Conservation (phyloP, 2,797 vertebrate species). For the Rhynchotus rufescens region DNA sequence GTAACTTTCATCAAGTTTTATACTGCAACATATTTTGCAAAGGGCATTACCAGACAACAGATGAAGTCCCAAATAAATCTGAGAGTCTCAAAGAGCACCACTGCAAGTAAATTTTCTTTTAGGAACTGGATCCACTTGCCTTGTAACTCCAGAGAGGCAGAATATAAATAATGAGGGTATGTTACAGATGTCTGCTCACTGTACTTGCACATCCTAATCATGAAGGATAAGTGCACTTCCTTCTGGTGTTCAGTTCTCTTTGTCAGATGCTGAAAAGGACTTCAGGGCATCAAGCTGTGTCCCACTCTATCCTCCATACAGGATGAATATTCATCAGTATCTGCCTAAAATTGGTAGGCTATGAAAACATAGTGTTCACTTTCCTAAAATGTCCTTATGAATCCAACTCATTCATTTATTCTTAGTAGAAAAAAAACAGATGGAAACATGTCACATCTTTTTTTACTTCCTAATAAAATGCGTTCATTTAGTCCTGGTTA, state of each 20-base stretch:
- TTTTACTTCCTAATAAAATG: not conserved
- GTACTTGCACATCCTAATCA: not conserved
- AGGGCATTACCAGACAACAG: not conserved
- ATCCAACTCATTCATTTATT: not conserved
- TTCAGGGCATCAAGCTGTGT: not conserved
- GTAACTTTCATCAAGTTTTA: not conserved
- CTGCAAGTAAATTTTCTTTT: not conserved
- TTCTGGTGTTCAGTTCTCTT: not conserved
- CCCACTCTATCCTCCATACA: not conserved
- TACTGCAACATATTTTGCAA: not conserved
- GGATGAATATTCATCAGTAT: not conserved
- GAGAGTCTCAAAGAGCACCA: not conserved
- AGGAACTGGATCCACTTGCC: not conserved
- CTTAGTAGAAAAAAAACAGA: not conserved
- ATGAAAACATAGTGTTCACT: not conserved
- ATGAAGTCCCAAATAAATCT: not conserved
- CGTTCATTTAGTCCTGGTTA: not conserved
- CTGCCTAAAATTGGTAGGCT: not conserved
- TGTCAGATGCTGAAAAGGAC: not conserved
- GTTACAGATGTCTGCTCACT: not conserved
- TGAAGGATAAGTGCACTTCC: not conserved
- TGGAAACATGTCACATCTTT: rapidly evolving
- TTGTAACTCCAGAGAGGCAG: not conserved
- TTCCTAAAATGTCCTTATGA: not conserved
- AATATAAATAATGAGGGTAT: not conserved